Conservation (phyloP, 2,113 vertebrate genomes). For the Plecturocebus donacophilus region DNA sequence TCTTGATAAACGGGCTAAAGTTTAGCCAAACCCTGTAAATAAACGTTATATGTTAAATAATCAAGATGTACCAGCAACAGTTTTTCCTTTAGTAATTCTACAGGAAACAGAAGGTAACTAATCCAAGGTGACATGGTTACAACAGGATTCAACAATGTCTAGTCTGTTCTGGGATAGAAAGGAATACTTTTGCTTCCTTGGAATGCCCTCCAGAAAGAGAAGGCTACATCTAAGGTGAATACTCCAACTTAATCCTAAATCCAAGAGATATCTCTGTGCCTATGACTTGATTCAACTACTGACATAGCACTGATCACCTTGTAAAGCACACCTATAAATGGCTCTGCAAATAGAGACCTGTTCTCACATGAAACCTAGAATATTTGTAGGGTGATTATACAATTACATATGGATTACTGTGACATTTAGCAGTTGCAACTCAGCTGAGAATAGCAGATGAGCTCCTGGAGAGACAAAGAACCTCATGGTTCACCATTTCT, state of each 20-base stretch:
- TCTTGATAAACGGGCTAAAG: slow-evolving; percentile 2
- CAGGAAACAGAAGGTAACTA: background rate
- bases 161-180: background rate
- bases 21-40: slow-evolving; percentile 9
- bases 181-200: background rate
- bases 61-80: background rate
- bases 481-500: background rate
- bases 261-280: background rate
- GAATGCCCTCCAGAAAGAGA: background rate
- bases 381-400: background rate
- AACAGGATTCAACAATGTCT: background rate
- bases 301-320: background rate
- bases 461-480: background rate
- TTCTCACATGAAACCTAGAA: background rate
- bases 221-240: background rate
- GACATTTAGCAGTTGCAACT: background rate
- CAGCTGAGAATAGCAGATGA: background rate
- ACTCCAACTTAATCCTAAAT: slow-evolving; percentile 5
- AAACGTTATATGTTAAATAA: slow-evolving; percentile 1
- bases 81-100: slow-evolving; percentile 1
- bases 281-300: background rate
- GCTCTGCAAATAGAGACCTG: background rate
- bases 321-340: background rate
- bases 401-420: background rate
- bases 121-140: slow-evolving; percentile 16